phyloP scores from a whole-genome alignment of 2,888 invertebrate species.

The Drosophila diplacantha region DNA sequence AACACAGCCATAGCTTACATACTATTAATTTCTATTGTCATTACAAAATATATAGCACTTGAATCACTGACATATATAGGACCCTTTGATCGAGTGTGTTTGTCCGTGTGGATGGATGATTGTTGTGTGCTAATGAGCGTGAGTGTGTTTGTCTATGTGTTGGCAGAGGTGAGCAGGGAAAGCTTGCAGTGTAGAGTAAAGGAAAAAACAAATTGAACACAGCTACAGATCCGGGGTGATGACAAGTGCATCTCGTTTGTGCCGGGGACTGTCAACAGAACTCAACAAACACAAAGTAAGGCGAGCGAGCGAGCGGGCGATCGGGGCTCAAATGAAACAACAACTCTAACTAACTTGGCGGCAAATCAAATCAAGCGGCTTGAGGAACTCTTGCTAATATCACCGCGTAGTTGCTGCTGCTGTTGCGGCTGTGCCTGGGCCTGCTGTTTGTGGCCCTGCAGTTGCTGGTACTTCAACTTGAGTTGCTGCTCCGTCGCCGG shows the following conservation, averaged over 20 bases:
- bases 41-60: neutral
- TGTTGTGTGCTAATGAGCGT: constrained; percentile 9
- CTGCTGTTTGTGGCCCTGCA: constrained; percentile 41
- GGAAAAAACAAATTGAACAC: constrained; percentile 6
- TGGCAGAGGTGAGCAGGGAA: constrained; percentile 21
- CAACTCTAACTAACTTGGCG: constrained; percentile 75
- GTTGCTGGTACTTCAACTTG: constrained; percentile 30
- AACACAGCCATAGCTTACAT: neutral
- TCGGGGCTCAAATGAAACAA: constrained; percentile 46
- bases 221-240: constrained; percentile 15
- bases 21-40: neutral
- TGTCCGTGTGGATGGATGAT: constrained; percentile 2
- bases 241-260: constrained; percentile 26
- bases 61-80: neutral
- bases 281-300: constrained; percentile 36
- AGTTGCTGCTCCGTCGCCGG: constrained; percentile 39
- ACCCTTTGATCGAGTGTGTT: constrained; percentile 13
- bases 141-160: constrained; percentile 3
- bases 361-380: constrained; percentile 77
- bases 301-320: constrained; percentile 5
- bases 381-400: constrained; percentile 71
- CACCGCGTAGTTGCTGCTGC: constrained; percentile 73
- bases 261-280: constrained; percentile 13
- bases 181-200: constrained; percentile 30
- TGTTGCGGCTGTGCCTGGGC: constrained; percentile 32